These are phyloP conservation scores for Oncorhynchus masou DNA, from an alignment of 2,113 vertebrate genomes.

Conservation along the genomic window DNA sequence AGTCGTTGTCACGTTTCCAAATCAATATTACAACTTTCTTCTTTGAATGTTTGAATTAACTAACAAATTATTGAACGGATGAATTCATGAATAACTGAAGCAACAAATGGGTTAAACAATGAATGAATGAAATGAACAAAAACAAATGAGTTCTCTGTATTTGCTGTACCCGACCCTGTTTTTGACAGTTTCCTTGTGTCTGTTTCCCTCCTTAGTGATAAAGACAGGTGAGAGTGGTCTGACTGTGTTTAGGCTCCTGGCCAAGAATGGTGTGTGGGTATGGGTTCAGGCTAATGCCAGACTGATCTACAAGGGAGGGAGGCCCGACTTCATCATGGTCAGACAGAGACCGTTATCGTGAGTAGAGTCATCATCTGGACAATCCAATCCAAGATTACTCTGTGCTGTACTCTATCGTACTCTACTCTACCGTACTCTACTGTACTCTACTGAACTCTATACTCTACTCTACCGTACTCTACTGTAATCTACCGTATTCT, in stretches of 20 bases:
- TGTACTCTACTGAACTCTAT: too few relatives aligned
- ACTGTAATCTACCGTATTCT: too few relatives aligned
- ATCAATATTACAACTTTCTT: background rate
- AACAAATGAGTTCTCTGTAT: background rate
- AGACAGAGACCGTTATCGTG: slow-evolving; percentile 74
- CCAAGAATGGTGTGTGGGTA: slow-evolving; percentile 73
- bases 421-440: too few relatives aligned
- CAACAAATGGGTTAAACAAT: too few relatives aligned
- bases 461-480: too few relatives aligned
- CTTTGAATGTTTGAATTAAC: too few relatives aligned
- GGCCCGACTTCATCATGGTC: slow-evolving; percentile 77
- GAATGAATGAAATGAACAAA: background rate
- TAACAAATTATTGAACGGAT: too few relatives aligned
- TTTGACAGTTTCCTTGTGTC: slow-evolving; percentile 22
- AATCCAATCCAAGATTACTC: too few relatives aligned
- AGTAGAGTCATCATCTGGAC: slow-evolving; percentile 48
- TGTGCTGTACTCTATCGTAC: background rate
- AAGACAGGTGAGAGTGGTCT: slow-evolving; percentile 78
- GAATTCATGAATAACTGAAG: too few relatives aligned
- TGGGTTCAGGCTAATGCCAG: slow-evolving; percentile 82
- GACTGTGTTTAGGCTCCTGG: slow-evolving; percentile 77
- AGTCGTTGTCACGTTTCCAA: background rate
- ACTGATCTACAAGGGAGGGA: slow-evolving; percentile 76
- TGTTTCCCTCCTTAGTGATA: slow-evolving; percentile 71
- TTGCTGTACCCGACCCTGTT: background rate